A percentile compares a stretch with the other conserved stretches of the same genome.
phyloP scores from a whole-genome alignment of 2,113 vertebrate genomes.

The Hemiprocne comata region DNA sequence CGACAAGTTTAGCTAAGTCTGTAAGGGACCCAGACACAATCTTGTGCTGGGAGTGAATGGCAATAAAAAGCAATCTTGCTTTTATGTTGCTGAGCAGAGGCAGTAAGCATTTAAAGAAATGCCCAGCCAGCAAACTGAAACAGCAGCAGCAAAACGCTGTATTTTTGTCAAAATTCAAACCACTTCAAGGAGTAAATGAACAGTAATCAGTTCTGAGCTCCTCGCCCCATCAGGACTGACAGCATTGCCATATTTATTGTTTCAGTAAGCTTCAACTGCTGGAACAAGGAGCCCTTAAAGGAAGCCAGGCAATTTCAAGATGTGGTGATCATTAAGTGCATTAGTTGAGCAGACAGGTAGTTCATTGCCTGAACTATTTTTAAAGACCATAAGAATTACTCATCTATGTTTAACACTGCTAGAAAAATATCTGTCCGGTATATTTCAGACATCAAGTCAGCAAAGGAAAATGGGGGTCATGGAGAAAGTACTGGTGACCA shows the following conservation, averaged over 20 bases:
- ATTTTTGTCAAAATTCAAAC: constrained; percentile 34
- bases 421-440: not conserved
- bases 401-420: constrained; percentile 30
- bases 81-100: constrained; percentile 36
- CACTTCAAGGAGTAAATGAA: constrained; percentile 15
- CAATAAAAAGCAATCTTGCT: constrained; percentile 48
- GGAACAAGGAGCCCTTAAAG: not conserved
- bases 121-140: constrained; percentile 48
- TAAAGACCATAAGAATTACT: constrained; percentile 38
- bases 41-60: not conserved
- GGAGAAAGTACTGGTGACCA: not conserved
- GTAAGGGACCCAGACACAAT: constrained; percentile 5
- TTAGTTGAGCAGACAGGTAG: constrained; percentile 3
- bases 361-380: constrained; percentile 34
- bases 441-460: constrained; percentile 2
- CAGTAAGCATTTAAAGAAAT: constrained; percentile 36
- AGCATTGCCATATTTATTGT: not conserved
- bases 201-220: not conserved
- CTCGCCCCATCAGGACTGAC: not conserved
- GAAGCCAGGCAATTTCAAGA: not conserved
- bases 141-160: not conserved
- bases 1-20: constrained; percentile 11
- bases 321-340: not conserved
- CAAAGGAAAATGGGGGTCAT: not conserved
- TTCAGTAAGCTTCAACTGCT: not conserved